Conservation (phyloP, 2,888 invertebrate genomes). For the Archips xylosteana region DNA sequence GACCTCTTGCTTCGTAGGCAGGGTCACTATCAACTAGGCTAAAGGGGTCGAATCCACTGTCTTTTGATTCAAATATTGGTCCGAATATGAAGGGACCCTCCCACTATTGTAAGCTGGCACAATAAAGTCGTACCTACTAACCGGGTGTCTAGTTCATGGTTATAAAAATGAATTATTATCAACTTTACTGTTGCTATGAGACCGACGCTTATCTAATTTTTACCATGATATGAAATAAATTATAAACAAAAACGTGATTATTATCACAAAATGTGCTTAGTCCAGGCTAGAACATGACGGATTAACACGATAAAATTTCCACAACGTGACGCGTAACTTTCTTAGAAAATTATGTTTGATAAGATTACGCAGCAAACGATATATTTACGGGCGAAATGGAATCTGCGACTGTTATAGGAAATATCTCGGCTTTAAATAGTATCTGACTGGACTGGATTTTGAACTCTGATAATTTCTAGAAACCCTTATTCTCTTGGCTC, state of each 20-base stretch:
- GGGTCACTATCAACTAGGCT: too few relatives aligned
- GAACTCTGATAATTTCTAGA: neutral
- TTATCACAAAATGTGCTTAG: conserved; percentile 2
- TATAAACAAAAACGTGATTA: conserved; percentile 10
- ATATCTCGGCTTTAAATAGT: neutral
- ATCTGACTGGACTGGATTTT: neutral
- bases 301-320: conserved; percentile 18
- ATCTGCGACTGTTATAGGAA: neutral
- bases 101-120: neutral
- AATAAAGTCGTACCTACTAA: neutral
- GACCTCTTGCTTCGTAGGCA: too few relatives aligned
- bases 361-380: neutral
- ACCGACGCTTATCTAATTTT: conserved; percentile 14
- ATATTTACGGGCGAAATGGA: neutral
- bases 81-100: neutral
- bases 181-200: neutral
- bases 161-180: neutral
- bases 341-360: neutral
- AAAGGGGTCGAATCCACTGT: too few relatives aligned
- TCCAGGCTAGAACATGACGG: neutral
- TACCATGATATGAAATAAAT: conserved; percentile 1
- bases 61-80: neutral
- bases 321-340: conserved; percentile 12
- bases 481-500: neutral
- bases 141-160: neutral